These are phyloP conservation scores for Sericinus montela DNA, from an alignment of 2,888 invertebrate species.

Conservation along the genomic window DNA sequence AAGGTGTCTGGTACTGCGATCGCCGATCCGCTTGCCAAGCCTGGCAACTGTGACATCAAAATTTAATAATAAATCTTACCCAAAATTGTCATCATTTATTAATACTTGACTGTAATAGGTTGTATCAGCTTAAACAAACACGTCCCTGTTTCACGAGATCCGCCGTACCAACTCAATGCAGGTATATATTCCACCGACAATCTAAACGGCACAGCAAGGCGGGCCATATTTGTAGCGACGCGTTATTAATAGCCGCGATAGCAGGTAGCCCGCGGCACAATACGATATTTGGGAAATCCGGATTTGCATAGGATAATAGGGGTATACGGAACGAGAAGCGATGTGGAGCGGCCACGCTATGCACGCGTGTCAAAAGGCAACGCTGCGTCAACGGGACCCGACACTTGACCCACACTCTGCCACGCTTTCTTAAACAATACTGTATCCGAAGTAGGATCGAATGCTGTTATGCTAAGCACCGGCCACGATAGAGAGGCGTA, in stretches of 20 bases:
- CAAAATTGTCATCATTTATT: not conserved
- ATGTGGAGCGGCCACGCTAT: not conserved
- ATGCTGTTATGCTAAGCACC: slow-evolving; percentile 4
- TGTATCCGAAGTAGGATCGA: slow-evolving; percentile 10
- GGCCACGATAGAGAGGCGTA: not conserved
- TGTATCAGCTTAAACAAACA: slow-evolving; percentile 34
- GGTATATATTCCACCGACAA: slow-evolving; percentile 52
- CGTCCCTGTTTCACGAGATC: slow-evolving; percentile 18
- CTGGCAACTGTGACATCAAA: too few relatives aligned
- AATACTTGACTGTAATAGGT: slow-evolving; percentile 4
- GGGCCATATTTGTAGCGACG: slow-evolving; percentile 62
- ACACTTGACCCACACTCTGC: slow-evolving; percentile 15
- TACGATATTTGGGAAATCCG: slow-evolving; percentile 73
- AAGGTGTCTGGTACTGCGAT: too few relatives aligned
- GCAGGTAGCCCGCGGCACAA: slow-evolving; percentile 65
- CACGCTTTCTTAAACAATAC: slow-evolving; percentile 11
- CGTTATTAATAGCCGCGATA: slow-evolving; percentile 74
- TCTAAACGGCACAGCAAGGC: slow-evolving; percentile 54
- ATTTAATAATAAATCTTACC: too few relatives aligned
- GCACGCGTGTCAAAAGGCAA: slow-evolving; percentile 5
- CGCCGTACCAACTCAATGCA: slow-evolving; percentile 46
- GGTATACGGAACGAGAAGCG: slow-evolving; percentile 20
- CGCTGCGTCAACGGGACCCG: slow-evolving; percentile 12
- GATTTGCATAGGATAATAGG: slow-evolving; percentile 76
- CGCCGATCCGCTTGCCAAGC: too few relatives aligned